A percentile compares a stretch with the other conserved stretches of the same genome.
Conservation (phyloP, 37 sponge, comb jelly and placozoan species). For the Eunapius fragilis region DNA sequence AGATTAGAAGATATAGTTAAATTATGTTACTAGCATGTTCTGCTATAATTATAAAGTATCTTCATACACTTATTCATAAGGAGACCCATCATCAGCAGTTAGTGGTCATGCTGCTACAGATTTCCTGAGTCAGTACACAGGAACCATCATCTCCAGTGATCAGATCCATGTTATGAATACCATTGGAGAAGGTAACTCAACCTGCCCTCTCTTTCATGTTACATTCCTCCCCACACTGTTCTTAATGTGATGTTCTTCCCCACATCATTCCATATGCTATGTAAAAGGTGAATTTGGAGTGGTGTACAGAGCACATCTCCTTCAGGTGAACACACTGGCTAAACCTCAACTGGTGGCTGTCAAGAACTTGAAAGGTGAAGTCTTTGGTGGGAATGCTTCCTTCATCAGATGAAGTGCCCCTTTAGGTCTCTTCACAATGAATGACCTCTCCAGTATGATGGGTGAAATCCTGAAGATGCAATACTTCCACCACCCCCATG, state of each 20-base stretch:
- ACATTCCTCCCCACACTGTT: too few relatives aligned
- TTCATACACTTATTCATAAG: too few relatives aligned
- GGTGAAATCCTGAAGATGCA: conserved; percentile 38
- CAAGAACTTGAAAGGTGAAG: conserved; percentile 52
- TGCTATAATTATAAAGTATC: too few relatives aligned
- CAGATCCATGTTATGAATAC: conserved; percentile 15
- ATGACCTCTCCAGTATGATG: conserved; percentile 19
- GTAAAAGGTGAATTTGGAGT: conserved; percentile 63
- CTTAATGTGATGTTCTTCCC: too few relatives aligned
- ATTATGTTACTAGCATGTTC: too few relatives aligned
- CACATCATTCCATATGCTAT: background rate
- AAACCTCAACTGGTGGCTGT: conserved; percentile 35
- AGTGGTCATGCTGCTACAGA: too few relatives aligned
- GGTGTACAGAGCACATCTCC: conserved; percentile 46
- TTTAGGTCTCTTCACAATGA: conserved; percentile 20
- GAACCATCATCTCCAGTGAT: conserved; percentile 12
- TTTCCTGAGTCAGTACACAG: too few relatives aligned
- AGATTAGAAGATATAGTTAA: too few relatives aligned
- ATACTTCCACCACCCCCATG: conserved; percentile 34
- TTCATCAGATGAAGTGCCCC: background rate
- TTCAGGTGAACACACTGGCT: background rate
- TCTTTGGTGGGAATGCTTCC: background rate
- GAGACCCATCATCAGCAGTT: too few relatives aligned
- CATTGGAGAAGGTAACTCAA: conserved; percentile 44
- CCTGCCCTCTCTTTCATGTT: background rate